Base-by-base conservation (phyloP, 2,113 vertebrate species). In the Colius striatus region DNA sequence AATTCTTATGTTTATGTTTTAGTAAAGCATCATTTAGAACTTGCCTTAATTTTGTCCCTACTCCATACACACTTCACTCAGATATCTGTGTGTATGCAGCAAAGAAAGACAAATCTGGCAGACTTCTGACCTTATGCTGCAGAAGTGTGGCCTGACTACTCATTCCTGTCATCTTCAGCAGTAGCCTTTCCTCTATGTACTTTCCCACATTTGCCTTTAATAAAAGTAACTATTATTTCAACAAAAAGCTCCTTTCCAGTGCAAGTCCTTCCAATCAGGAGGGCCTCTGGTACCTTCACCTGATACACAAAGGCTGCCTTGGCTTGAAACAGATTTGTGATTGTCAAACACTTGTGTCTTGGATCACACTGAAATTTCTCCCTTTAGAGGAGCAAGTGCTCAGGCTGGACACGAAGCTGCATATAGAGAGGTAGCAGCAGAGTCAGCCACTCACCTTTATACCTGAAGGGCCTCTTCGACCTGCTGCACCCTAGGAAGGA, bases 391-490 rank as follows among this genome's bases (percentile, higher is more conserved):
- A 85, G 19, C 34, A 79, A 62, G 55, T 3, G 10, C 25, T 36
- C 12, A 73, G 63, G 60, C 17, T 61, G 41, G 12, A 50, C 25
- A 14, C 23, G 34, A 18, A 63, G 53, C 45, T 84, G 70, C 45
- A 57, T 43, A 30, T 2, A 61, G 29, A 74, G 1, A 65, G 32
- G n/a, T 1, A 67, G 43, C 41, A 84, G 38, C 51, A 77, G 43
- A 25, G 36, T 27, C 47, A 82, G 48, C 20, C 63, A 96, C 97
- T 97, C 78, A 97, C 97, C 97, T 97, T 96, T 78, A 92, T 6
- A 30, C 97, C 97, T 89, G 90, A 92, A 77, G 51, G 78, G 51
- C 98, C 97, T 89, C 30, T 79, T 91, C 84, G 94, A 93, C 98
- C 97, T 90, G 68, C 63, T 87, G 92, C 78, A 47, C 97, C 98